Evolutionary conservation across 2,113 vertebrate species (phyloP).

Genomic region (Columba livia): DNA sequence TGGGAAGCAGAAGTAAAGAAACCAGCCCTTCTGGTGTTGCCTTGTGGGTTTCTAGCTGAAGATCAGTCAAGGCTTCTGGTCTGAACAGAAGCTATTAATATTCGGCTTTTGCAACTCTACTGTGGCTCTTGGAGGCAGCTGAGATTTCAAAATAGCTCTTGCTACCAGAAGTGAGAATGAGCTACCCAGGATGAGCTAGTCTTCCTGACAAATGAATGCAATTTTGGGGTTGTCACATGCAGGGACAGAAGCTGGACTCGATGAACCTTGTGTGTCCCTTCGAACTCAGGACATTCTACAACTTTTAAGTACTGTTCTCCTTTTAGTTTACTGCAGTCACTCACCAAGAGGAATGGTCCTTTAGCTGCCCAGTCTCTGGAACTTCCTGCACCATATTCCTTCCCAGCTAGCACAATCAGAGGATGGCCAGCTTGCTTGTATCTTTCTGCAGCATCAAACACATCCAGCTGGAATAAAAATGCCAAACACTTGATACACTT

Average conservation of each 20-base stretch:
- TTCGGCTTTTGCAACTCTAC: neutral
- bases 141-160: neutral
- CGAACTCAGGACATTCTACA: too few relatives aligned
- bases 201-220: neutral
- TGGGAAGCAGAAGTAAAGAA: neutral
- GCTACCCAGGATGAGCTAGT: neutral
- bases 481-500: neutral
- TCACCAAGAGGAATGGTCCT: slow-evolving; percentile 93
- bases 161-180: neutral
- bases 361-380: slow-evolving; percentile 99
- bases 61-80: neutral
- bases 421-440: slow-evolving; percentile 84
- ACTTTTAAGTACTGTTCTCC: neutral
- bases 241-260: too few relatives aligned
- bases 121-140: neutral
- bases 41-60: neutral
- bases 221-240: neutral
- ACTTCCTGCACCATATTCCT: slow-evolving; percentile 96
- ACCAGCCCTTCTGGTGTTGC: neutral
- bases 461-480: slow-evolving; percentile 80
- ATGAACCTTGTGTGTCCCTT: too few relatives aligned
- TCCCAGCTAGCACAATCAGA: slow-evolving; percentile 91
- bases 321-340: neutral
- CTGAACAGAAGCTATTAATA: neutral
- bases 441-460: slow-evolving; percentile 91